Conservation (phyloP, 2,888 invertebrate genomes). For the Craniophora ligustri region DNA sequence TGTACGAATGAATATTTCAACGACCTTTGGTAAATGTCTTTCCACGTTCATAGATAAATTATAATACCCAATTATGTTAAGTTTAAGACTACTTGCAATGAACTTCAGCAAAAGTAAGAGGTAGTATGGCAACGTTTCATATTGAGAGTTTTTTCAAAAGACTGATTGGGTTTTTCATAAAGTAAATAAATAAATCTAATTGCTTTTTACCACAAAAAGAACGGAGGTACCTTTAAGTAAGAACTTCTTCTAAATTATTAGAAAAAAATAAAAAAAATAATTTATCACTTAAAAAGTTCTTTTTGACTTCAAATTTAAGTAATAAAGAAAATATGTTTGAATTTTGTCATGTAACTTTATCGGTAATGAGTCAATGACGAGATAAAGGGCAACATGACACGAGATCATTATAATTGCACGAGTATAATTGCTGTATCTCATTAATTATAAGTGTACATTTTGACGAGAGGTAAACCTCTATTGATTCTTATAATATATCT, state of each 20-base stretch:
- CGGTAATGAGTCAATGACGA: slow-evolving; percentile 21
- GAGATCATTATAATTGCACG: slow-evolving; percentile 36
- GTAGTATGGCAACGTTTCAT: neutral
- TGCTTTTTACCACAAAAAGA: too few relatives aligned
- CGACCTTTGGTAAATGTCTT: slow-evolving; percentile 10
- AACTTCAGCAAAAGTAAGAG: too few relatives aligned
- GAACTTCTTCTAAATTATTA: too few relatives aligned
- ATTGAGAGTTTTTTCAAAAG: neutral
- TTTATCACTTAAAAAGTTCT: too few relatives aligned
- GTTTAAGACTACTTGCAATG: neutral
- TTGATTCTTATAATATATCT: too few relatives aligned
- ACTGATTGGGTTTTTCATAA: too few relatives aligned
- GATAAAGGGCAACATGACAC: slow-evolving; percentile 32
- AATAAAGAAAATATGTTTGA: too few relatives aligned
- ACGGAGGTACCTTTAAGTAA: too few relatives aligned
- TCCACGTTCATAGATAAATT: slow-evolving; percentile 6
- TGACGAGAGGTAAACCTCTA: slow-evolving; percentile 18
- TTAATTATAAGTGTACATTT: slow-evolving; percentile 20
- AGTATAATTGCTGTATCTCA: slow-evolving; percentile 33
- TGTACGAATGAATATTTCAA: neutral
- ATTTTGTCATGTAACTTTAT: slow-evolving; percentile 7
- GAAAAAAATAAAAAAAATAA: too few relatives aligned
- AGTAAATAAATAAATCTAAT: too few relatives aligned
- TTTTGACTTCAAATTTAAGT: too few relatives aligned
- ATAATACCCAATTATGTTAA: slow-evolving; percentile 12